Percentiles rank a stretch among this genome's conserved stretches.
Evolutionary conservation across 2,797 vertebrate genomes (phyloP).

Genomic region (Onychomys torridus): DNA sequence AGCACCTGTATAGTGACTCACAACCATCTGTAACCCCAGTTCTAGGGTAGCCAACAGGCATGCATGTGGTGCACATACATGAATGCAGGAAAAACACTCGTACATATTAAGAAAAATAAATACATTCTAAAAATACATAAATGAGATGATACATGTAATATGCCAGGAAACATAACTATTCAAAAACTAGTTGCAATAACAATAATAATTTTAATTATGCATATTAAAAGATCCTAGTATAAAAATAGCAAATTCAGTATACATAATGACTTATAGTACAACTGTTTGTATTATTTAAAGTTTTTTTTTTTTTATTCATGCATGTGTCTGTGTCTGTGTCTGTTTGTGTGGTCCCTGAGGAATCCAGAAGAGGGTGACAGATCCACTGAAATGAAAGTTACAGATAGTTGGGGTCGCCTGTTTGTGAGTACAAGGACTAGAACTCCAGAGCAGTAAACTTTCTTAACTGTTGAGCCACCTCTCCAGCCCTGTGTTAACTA

Average conservation of each 20-base stretch:
- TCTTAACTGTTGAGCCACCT: background rate
- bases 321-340: background rate
- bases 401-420: background rate
- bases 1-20: background rate
- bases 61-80: background rate
- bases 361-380: background rate
- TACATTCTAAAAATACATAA: background rate
- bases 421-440: too few species aligned
- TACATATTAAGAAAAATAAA: background rate
- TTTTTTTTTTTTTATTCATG: background rate
- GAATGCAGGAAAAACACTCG: background rate
- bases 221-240: background rate
- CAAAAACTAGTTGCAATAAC: background rate
- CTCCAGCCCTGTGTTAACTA: background rate
- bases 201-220: background rate
- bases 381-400: background rate
- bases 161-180: conserved; percentile 20
- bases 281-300: background rate
- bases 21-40: background rate
- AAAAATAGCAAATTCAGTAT: background rate
- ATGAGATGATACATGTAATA: background rate
- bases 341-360: background rate
- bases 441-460: background rate
- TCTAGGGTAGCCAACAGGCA: background rate
- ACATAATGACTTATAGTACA: background rate